A percentile compares a stretch with the other conserved stretches of the same genome.
These are phyloP conservation scores for Papilio machaon DNA, from an alignment of 1,140 invertebrate genomes.

Conservation along the genomic window DNA sequence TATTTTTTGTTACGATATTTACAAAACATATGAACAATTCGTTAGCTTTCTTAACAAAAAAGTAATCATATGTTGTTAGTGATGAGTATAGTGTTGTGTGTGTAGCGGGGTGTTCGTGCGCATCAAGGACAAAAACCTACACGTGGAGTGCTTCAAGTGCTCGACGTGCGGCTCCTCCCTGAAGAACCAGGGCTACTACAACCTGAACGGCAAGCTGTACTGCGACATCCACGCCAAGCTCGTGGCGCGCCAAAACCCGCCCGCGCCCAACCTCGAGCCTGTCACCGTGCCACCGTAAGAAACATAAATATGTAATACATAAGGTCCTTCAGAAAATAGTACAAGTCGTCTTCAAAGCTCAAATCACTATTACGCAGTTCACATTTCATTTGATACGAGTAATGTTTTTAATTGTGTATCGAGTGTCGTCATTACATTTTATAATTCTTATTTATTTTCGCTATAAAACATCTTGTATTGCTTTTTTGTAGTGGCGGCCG, in stretches of 20 bases:
- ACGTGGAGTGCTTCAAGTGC: conserved; percentile 99
- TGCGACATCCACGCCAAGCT: conserved; percentile 97
- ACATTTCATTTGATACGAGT: too few relatives aligned
- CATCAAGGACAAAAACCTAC: conserved; percentile 97
- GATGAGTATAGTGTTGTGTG: neutral
- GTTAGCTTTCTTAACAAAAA: neutral
- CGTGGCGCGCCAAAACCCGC: conserved; percentile 91
- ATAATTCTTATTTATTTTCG: too few relatives aligned
- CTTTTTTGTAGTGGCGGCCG: conserved; percentile 82
- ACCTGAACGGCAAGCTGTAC: conserved; percentile 97
- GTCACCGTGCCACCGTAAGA: conserved; percentile 92
- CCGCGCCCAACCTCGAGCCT: conserved; percentile 88
- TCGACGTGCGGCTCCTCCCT: conserved; percentile 96
- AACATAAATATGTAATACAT: neutral
- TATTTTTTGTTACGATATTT: neutral
- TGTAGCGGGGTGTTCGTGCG: conserved; percentile 96
- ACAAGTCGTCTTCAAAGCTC: neutral
- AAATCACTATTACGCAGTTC: neutral
- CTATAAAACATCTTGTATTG: conserved; percentile 14
- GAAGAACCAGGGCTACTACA: conserved; percentile 98
- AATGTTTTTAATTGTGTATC: too few relatives aligned
- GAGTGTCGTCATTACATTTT: too few relatives aligned
- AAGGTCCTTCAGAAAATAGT: neutral
- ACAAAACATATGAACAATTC: neutral
- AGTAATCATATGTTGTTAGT: neutral